Evolutionary conservation across 2,888 invertebrate genomes (phyloP).

Genomic region (Psococerastis gibbosa): DNA sequence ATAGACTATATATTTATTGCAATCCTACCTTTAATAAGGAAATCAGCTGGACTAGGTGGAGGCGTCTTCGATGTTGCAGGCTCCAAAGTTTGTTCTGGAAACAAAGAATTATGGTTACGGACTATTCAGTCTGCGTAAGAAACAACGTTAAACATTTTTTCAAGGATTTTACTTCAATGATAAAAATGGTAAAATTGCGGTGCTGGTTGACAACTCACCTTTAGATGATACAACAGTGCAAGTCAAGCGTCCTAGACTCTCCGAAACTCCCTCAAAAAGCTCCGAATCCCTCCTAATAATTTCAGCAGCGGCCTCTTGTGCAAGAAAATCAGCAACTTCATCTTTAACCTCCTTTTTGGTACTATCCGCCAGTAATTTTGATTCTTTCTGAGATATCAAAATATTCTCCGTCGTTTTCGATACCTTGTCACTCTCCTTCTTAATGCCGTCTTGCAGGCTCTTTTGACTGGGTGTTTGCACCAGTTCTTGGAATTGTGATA

Average conservation of each 20-base stretch:
- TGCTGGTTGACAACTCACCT: too few relatives aligned
- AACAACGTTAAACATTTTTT: slow-evolving; percentile 9
- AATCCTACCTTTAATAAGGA: slow-evolving; percentile 21
- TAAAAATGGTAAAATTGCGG: too few relatives aligned
- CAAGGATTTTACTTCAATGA: neutral
- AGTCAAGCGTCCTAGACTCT: slow-evolving; percentile 25
- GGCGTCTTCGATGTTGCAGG: slow-evolving; percentile 43
- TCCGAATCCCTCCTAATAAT: slow-evolving; percentile 24
- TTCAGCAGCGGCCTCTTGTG: slow-evolving; percentile 14
- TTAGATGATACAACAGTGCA: slow-evolving; percentile 17
- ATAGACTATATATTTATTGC: too few relatives aligned
- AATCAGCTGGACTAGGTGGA: slow-evolving; percentile 49
- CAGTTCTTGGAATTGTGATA: slow-evolving; percentile 13
- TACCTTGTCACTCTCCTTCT: slow-evolving; percentile 15
- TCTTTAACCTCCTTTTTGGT: slow-evolving; percentile 18
- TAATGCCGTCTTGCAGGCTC: slow-evolving; percentile 13
- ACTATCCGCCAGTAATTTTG: neutral
- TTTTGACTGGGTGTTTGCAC: slow-evolving; percentile 11
- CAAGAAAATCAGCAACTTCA: slow-evolving; percentile 15
- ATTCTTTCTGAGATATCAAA: neutral
- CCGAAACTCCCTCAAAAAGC: slow-evolving; percentile 28
- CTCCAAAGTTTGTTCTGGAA: too few relatives aligned
- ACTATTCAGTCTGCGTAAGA: slow-evolving; percentile 9
- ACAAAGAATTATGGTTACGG: too few relatives aligned
- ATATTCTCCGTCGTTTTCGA: slow-evolving; percentile 12